phyloP scores from a whole-genome alignment of 2,113 vertebrate species.

The Varanus salvator region DNA sequence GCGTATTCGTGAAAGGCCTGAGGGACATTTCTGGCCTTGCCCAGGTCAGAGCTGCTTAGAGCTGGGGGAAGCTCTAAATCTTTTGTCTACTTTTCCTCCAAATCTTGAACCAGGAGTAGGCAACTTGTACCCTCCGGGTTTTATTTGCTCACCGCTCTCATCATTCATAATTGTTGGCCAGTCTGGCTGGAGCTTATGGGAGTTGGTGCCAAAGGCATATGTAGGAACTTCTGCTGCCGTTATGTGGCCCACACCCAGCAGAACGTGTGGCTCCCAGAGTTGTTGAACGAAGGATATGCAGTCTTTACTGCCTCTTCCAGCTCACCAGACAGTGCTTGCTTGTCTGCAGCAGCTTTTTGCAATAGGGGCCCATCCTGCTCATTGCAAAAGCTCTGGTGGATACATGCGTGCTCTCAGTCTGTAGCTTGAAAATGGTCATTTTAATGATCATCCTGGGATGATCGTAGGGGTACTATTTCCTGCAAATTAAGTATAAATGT shows the following conservation, averaged over 20 bases:
- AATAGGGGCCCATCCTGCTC: neutral
- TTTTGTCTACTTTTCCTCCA: neutral
- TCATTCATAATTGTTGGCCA: too few relatives aligned
- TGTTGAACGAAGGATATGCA: neutral
- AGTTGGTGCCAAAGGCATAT: too few relatives aligned
- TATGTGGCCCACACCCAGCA: too few relatives aligned
- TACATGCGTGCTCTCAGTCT: neutral
- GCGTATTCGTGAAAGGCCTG: neutral
- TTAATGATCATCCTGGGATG: neutral
- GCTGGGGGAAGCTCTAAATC: neutral
- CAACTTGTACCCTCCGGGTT: neutral
- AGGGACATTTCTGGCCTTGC: neutral
- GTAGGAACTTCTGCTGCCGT: too few relatives aligned
- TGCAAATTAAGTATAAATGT: neutral
- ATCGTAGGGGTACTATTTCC: neutral
- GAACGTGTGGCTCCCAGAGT: neutral
- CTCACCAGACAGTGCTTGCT: neutral
- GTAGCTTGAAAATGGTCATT: neutral
- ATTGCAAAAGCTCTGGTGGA: neutral
- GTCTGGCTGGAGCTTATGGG: too few relatives aligned
- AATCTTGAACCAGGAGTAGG: neutral
- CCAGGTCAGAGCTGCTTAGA: neutral
- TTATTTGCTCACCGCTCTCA: too few relatives aligned
- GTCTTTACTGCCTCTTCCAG: neutral
- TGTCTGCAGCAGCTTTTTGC: neutral